Percentiles rank a stretch among this genome's conserved stretches.
Conservation (phyloP, 1,140 invertebrate species). For the Eulimnadia texana region DNA sequence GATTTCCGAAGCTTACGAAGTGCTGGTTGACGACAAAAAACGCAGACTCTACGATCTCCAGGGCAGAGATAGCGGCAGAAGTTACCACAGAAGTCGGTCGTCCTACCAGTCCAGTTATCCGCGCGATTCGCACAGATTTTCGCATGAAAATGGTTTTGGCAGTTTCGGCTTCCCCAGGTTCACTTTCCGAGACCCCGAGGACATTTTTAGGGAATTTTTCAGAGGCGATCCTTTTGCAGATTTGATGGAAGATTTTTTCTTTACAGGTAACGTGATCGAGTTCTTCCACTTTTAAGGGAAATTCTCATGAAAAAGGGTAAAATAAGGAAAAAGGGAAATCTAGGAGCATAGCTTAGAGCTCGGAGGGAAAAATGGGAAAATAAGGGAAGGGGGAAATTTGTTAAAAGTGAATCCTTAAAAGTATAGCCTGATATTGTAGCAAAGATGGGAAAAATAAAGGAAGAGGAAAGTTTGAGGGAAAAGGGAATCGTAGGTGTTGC, state of each 20-base stretch:
- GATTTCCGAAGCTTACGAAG: conserved; percentile 98
- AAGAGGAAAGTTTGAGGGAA: too few relatives aligned
- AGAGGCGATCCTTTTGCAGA: conserved; percentile 39
- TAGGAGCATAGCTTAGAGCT: too few relatives aligned
- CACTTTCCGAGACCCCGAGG: conserved; percentile 91
- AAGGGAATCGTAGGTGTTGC: too few relatives aligned
- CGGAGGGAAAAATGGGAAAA: too few relatives aligned
- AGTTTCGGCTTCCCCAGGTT: conserved; percentile 46
- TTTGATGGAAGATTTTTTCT: conserved; percentile 61
- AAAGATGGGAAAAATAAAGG: too few relatives aligned
- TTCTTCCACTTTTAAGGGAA: not conserved
- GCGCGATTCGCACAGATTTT: conserved; percentile 44
- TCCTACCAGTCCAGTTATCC: conserved; percentile 21
- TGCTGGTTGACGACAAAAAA: conserved; percentile 85
- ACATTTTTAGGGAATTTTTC: conserved; percentile 75
- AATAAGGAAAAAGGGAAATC: too few relatives aligned
- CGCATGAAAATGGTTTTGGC: conserved; percentile 42
- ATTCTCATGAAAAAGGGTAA: not conserved
- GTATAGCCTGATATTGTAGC: too few relatives aligned
- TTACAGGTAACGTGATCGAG: conserved; percentile 32
- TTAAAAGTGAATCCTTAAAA: too few relatives aligned
- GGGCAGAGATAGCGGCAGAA: conserved; percentile 71
- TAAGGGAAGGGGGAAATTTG: conserved; percentile 28
- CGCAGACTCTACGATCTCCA: conserved; percentile 82
- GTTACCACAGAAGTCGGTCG: conserved; percentile 30